These are phyloP conservation scores for Melanotaenia trifasciata DNA, from an alignment of 2,797 vertebrate genomes.

Conservation along the genomic window DNA sequence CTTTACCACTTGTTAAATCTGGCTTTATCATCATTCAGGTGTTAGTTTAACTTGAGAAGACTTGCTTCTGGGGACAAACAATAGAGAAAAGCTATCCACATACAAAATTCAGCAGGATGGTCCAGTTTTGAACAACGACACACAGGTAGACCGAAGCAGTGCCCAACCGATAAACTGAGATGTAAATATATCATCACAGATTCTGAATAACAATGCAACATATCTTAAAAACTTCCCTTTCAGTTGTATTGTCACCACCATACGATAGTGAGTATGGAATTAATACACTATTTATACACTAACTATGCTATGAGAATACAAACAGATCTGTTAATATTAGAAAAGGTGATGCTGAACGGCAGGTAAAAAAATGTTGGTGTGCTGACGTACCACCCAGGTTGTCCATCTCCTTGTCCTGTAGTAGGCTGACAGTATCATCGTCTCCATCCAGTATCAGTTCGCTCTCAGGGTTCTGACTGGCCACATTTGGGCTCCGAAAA, in stretches of 20 bases:
- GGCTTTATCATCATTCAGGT: slow-evolving; percentile 52
- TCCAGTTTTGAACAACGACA: slow-evolving; percentile 25
- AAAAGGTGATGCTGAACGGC: slow-evolving; percentile 15
- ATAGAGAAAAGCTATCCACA: slow-evolving; percentile 66
- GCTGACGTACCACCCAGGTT: slow-evolving; percentile 90
- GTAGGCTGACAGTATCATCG: slow-evolving; percentile 92
- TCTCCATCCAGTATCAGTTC: slow-evolving; percentile 95
- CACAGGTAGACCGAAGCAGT: too few relatives aligned
- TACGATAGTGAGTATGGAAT: not conserved
- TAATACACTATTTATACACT: not conserved
- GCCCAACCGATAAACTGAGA: too few relatives aligned
- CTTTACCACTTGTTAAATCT: not conserved
- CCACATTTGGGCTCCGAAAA: slow-evolving; percentile 87
- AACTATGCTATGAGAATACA: slow-evolving; percentile 3
- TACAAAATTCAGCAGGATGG: slow-evolving; percentile 44
- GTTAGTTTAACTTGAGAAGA: slow-evolving; percentile 82
- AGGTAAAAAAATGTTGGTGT: slow-evolving; percentile 33
- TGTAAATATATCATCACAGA: not conserved
- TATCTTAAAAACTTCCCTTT: not conserved
- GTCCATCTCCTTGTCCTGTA: slow-evolving; percentile 98
- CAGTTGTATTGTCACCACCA: not conserved
- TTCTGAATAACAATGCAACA: not conserved
- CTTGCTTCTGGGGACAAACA: slow-evolving; percentile 90
- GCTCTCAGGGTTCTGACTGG: slow-evolving; percentile 90
- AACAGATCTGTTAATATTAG: slow-evolving; percentile 9